phyloP scores from a whole-genome alignment of 1,140 invertebrate species.

The Drosophila aff. region DNA sequence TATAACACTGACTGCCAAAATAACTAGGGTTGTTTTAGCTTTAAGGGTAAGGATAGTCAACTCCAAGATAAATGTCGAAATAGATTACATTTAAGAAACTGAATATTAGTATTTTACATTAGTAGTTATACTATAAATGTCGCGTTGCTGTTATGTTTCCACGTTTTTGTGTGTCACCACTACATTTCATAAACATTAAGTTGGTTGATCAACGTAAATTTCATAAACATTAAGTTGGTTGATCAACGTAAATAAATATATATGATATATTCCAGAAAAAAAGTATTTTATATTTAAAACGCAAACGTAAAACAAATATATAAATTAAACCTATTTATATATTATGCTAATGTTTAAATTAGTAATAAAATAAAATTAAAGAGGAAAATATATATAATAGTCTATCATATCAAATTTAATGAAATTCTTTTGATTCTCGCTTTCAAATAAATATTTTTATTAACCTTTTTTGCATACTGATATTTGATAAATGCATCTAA shows the following conservation, averaged over 20 bases:
- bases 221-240: too few relatives aligned
- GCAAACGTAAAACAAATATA: not conserved
- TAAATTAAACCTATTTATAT: not conserved
- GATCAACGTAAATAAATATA: too few relatives aligned
- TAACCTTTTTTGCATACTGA: not conserved
- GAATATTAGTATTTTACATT: too few relatives aligned
- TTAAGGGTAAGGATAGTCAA: not conserved
- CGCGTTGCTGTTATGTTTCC: too few relatives aligned
- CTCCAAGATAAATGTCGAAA: not conserved
- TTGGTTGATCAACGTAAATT: too few relatives aligned
- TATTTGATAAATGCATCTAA: constrained; percentile 25
- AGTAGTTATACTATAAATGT: too few relatives aligned
- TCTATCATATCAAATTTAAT: not conserved
- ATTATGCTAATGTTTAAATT: not conserved
- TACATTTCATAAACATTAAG: too few relatives aligned
- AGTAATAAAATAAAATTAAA: too few relatives aligned
- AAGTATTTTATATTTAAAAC: not conserved
- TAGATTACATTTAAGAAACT: not conserved
- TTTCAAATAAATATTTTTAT: not conserved
- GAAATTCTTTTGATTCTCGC: not conserved
- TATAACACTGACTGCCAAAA: not conserved
- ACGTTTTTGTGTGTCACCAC: too few relatives aligned
- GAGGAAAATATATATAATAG: not conserved
- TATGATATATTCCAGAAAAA: too few relatives aligned
- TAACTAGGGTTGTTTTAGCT: not conserved